Conservation (phyloP, 2,113 vertebrate genomes). For the Peromyscus californicus region DNA sequence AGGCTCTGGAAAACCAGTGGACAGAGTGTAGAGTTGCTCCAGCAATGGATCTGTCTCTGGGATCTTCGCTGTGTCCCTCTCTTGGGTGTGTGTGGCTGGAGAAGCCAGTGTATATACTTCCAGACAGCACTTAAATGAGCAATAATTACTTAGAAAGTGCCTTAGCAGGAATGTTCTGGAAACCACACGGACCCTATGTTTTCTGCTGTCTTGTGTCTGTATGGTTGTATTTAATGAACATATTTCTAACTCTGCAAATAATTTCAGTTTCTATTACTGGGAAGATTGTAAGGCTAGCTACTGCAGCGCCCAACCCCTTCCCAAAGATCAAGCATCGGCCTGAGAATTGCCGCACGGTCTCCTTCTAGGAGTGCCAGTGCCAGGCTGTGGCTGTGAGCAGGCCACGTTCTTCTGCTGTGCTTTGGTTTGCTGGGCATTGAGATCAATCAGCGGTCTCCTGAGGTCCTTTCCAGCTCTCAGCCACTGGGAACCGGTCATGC, state of each 20-base stretch:
- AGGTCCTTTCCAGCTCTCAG: background rate
- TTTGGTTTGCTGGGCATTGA: background rate
- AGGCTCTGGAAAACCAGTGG: background rate
- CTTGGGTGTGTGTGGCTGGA: background rate
- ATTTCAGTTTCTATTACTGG: background rate
- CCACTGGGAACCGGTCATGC: background rate
- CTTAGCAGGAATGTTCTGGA: constrained; percentile 29
- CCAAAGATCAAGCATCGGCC: background rate
- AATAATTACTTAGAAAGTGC: constrained; percentile 4
- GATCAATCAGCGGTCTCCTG: background rate
- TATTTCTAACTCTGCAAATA: constrained; percentile 8
- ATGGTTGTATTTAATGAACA: background rate
- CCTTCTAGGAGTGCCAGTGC: background rate
- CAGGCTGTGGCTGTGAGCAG: background rate
- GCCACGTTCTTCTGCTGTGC: background rate
- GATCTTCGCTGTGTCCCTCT: background rate
- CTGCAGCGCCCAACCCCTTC: background rate
- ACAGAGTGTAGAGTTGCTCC: background rate
- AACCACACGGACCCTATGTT: background rate
- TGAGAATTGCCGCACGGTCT: background rate
- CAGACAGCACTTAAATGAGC: background rate
- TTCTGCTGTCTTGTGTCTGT: background rate
- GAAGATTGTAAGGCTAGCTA: background rate
- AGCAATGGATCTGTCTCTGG: rapidly evolving
- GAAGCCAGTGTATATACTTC: background rate